Percentiles rank a stretch among this genome's conserved stretches.
phyloP scores from a whole-genome alignment of 2,888 invertebrate species.

The Bombylius major region DNA sequence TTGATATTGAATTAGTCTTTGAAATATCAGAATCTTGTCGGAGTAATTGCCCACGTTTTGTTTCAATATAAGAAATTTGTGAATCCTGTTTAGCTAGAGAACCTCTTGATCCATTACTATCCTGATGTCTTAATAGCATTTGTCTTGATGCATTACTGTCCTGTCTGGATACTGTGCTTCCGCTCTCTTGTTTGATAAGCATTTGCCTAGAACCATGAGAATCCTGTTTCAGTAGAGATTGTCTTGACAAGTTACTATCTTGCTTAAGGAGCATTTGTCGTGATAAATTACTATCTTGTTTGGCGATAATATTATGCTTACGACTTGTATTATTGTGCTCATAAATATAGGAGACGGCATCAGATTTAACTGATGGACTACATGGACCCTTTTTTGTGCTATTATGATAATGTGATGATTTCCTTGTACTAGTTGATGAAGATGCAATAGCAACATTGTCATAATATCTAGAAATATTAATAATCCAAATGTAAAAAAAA shows the following conservation, averaged over 20 bases:
- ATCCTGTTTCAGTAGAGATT: conserved; percentile 36
- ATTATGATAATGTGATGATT: conserved; percentile 74
- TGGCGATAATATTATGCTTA: conserved; percentile 32
- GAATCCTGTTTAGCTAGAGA: conserved; percentile 36
- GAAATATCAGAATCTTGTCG: conserved; percentile 19
- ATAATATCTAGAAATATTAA: conserved; percentile 45
- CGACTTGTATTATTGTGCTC: conserved; percentile 32
- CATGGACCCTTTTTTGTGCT: conserved; percentile 37
- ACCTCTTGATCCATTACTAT: conserved; percentile 34
- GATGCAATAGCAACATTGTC: conserved; percentile 78
- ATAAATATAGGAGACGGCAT: conserved; percentile 45
- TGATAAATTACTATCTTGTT: conserved; percentile 36
- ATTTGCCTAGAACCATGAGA: conserved; percentile 36
- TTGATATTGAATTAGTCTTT: conserved; percentile 23
- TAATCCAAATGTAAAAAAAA: not conserved
- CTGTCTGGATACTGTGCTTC: conserved; percentile 20
- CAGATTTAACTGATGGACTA: conserved; percentile 42
- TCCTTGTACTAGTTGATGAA: conserved; percentile 71
- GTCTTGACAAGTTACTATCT: conserved; percentile 19
- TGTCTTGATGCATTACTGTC: conserved; percentile 34
- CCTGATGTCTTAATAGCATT: conserved; percentile 31
- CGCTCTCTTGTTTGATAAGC: conserved; percentile 35
- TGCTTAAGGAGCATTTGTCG: conserved; percentile 19
- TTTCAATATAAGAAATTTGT: conserved; percentile 36
- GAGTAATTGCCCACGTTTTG: conserved; percentile 24